A percentile compares a stretch with the other conserved stretches of the same genome.
These are phyloP conservation scores for Sebastes fasciatus DNA, from an alignment of 2,113 vertebrate species.

Conservation along the genomic window DNA sequence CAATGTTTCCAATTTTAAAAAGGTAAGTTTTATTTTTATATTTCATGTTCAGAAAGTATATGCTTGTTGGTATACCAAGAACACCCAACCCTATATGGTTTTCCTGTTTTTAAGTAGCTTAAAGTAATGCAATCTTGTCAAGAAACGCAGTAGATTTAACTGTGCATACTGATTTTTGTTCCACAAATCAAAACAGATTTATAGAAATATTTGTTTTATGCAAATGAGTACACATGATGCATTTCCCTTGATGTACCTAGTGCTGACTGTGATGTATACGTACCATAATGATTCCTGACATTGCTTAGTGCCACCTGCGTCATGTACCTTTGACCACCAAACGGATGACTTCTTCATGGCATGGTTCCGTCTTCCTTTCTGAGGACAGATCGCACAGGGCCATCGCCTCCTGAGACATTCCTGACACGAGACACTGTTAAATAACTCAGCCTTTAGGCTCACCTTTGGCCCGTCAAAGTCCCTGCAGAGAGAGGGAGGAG, in stretches of 20 bases:
- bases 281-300: not conserved
- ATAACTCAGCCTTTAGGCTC: conserved; percentile 95
- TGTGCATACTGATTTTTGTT: not conserved
- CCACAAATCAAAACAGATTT: not conserved
- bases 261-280: not conserved
- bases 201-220: not conserved
- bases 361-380: not conserved
- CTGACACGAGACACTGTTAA: conserved; percentile 84
- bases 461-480: conserved; percentile 94
- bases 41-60: not conserved
- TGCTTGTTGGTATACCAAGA: not conserved
- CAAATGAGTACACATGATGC: not conserved
- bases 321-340: conserved; percentile 31
- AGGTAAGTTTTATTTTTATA: not conserved
- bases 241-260: not conserved
- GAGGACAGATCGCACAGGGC: not conserved
- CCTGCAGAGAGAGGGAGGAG: conserved; percentile 46
- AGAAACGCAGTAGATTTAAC: not conserved
- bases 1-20: not conserved
- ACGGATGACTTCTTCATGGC: conserved; percentile 26
- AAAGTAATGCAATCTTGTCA: not conserved
- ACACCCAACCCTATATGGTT: not conserved
- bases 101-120: not conserved
- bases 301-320: not conserved
- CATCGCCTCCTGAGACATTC: conserved; percentile 23